These are phyloP conservation scores for Scolanthus callimorphus DNA, from an alignment of 92 coral and sea anemone species.

Conservation along the genomic window DNA sequence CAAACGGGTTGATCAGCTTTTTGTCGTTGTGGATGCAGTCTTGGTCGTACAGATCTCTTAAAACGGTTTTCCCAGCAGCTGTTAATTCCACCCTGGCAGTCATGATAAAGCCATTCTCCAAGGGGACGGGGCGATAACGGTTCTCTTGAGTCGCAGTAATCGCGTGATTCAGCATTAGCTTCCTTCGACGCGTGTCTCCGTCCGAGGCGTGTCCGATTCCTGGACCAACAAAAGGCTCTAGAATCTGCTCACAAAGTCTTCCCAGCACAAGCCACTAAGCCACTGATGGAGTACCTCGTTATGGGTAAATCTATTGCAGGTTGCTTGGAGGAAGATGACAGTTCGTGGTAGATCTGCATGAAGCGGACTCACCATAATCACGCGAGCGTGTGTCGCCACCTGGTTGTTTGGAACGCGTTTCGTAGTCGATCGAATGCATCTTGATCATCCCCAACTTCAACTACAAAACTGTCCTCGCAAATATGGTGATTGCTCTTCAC, in stretches of 20 bases:
- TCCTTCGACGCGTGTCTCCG: conserved; percentile 5
- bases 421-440: conserved; percentile 34
- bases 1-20: conserved; percentile 31
- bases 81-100: conserved; percentile 28
- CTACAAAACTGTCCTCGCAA: conserved; percentile 35
- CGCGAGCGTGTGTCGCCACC: conserved; percentile 57
- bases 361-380: conserved; percentile 48
- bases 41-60: conserved; percentile 34
- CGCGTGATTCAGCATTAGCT: conserved; percentile 4
- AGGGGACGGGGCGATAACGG: conserved; percentile 26
- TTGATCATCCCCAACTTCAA: conserved; percentile 41
- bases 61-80: conserved; percentile 25
- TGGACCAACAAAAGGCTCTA: conserved; percentile 52
- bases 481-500: conserved; percentile 25
- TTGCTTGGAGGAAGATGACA: conserved; percentile 49
- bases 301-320: conserved; percentile 44
- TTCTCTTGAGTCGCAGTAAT: conserved; percentile 3
- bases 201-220: conserved; percentile 53
- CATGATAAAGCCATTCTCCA: conserved; percentile 27
- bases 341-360: conserved; percentile 39
- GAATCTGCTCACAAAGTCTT: conserved; percentile 30
- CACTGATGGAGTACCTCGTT: conserved; percentile 52
- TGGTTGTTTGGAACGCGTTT: conserved; percentile 37
- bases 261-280: conserved; percentile 52
- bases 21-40: conserved; percentile 43